phyloP scores from a whole-genome alignment of 2,797 vertebrate genomes.

The Notolepis coatsorum region DNA sequence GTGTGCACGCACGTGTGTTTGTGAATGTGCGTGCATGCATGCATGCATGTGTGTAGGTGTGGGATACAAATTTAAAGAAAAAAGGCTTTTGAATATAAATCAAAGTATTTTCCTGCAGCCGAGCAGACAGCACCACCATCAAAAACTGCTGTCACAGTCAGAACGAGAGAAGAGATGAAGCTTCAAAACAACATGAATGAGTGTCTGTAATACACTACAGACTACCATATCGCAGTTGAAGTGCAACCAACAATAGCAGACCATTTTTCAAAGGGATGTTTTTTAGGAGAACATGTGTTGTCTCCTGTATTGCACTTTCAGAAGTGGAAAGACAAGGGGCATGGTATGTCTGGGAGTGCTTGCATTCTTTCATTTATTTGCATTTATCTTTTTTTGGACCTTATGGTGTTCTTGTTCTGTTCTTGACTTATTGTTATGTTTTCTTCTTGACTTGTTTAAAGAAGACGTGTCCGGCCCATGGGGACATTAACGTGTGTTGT shows the following conservation, averaged over 20 bases:
- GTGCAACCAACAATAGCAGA: slow-evolving; percentile 3
- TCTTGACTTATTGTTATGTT: too few relatives aligned
- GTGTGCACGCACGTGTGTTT: too few relatives aligned
- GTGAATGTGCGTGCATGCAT: too few relatives aligned
- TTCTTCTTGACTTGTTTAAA: too few relatives aligned
- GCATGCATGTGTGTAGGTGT: slow-evolving; percentile 38
- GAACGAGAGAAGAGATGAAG: slow-evolving; percentile 36
- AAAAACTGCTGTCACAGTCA: slow-evolving; percentile 31
- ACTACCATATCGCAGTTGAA: slow-evolving; percentile 17
- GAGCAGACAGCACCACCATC: slow-evolving; percentile 24
- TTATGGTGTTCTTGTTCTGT: too few relatives aligned
- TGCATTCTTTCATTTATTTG: too few relatives aligned
- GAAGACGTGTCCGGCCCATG: too few relatives aligned
- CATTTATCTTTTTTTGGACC: too few relatives aligned
- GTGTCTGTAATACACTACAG: slow-evolving; percentile 36
- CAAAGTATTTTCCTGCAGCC: slow-evolving; percentile 39
- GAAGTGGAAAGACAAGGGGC: not conserved
- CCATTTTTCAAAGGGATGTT: not conserved
- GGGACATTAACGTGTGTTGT: too few relatives aligned
- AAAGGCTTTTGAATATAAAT: slow-evolving; percentile 54
- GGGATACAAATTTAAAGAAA: slow-evolving; percentile 31
- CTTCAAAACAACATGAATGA: slow-evolving; percentile 43
- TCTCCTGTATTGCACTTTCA: not conserved
- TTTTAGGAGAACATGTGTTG: too few relatives aligned
- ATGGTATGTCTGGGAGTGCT: too few relatives aligned